Percentiles rank a stretch among this genome's conserved stretches.
Evolutionary conservation across 1,140 invertebrate species (phyloP).

Genomic region (Andrena cerasifolii): DNA sequence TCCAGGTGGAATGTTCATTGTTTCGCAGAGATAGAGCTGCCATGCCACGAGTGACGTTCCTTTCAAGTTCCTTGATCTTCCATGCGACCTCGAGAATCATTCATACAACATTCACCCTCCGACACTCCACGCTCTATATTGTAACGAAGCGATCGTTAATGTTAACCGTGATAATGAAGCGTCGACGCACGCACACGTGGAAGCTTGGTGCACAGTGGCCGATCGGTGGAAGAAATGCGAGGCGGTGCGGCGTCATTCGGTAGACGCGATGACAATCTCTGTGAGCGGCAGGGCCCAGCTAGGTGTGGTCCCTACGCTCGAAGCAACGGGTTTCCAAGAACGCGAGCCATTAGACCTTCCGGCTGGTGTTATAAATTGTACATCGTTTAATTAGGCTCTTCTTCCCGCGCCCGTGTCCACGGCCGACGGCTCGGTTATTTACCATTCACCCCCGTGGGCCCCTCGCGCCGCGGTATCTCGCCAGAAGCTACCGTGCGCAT

Average conservation of each 20-base stretch:
- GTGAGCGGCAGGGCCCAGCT: conserved; percentile 63
- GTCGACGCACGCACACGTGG: too few species aligned
- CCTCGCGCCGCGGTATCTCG: conserved; percentile 63
- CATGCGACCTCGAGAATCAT: too few species aligned
- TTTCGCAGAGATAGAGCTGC: too few species aligned
- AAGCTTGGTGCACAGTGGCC: not conserved
- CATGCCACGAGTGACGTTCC: too few species aligned
- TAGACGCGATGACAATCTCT: conserved; percentile 73
- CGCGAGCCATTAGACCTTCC: conserved; percentile 81
- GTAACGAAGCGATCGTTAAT: too few species aligned
- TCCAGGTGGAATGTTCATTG: too few species aligned
- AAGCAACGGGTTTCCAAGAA: conserved; percentile 80
- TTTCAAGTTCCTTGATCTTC: too few species aligned
- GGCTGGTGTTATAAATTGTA: conserved; percentile 83
- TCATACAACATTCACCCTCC: too few species aligned
- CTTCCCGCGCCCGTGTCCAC: conserved; percentile 64
- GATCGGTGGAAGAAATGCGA: not conserved
- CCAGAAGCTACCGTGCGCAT: conserved; percentile 76
- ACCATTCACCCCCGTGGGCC: conserved; percentile 74
- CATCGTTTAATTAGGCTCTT: conserved; percentile 83
- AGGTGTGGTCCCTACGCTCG: conserved; percentile 81
- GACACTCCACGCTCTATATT: too few species aligned
- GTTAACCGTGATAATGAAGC: too few species aligned
- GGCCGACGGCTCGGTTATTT: conserved; percentile 73
- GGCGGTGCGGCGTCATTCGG: conserved; percentile 58